Conservation (phyloP, 2,797 vertebrate species). For the Betta splendens region DNA sequence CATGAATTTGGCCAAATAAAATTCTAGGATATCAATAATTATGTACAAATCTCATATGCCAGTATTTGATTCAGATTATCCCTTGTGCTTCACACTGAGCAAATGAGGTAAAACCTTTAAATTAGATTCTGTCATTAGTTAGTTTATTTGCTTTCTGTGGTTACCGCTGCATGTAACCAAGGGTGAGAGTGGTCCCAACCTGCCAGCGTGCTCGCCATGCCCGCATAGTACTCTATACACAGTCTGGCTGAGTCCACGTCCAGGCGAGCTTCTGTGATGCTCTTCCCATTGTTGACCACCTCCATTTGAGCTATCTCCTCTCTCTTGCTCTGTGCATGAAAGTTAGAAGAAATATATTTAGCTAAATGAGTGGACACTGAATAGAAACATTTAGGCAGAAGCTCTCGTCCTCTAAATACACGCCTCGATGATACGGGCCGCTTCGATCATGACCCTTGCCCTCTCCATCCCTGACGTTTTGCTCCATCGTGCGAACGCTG, state of each 20-base stretch:
- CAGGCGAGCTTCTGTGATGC: slow-evolving; percentile 89
- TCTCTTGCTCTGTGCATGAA: slow-evolving; percentile 81
- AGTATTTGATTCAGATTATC: not conserved
- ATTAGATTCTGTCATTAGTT: not conserved
- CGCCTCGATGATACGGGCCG: slow-evolving; percentile 91
- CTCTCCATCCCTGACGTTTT: slow-evolving; percentile 93
- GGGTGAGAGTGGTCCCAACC: slow-evolving; percentile 64
- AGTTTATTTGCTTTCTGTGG: not conserved
- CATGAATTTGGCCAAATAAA: not conserved
- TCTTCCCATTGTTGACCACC: slow-evolving; percentile 94
- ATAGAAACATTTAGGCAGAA: not conserved
- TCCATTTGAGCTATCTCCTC: slow-evolving; percentile 85
- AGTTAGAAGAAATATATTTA: not conserved
- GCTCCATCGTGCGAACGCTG: slow-evolving; percentile 89
- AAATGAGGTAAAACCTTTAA: not conserved
- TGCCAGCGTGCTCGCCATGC: slow-evolving; percentile 86
- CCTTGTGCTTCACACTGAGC: not conserved
- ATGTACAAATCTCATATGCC: not conserved
- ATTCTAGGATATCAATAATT: not conserved
- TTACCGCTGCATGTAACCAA: too few species aligned
- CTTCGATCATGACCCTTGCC: slow-evolving; percentile 87
- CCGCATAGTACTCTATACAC: slow-evolving; percentile 92
- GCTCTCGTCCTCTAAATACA: not conserved
- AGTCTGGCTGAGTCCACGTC: slow-evolving; percentile 90
- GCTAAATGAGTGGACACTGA: too few species aligned